Conservation (phyloP, 2,113 vertebrate species). For the Psilopogon haemacephalus region DNA sequence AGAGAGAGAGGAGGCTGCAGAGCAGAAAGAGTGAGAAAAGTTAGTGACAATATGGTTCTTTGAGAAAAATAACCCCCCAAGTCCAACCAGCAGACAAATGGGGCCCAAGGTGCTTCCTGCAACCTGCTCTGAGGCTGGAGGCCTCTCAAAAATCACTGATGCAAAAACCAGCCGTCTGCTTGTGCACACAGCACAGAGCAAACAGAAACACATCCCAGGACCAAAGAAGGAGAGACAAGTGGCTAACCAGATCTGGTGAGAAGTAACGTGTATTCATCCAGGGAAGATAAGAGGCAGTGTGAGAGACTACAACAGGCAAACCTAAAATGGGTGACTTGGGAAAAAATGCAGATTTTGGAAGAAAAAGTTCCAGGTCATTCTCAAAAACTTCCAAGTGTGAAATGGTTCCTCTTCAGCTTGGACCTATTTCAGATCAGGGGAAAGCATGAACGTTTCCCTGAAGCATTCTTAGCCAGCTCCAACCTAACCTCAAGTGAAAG, state of each 20-base stretch:
- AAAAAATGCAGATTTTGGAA: background rate
- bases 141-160: slow-evolving; percentile 19
- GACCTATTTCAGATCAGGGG: background rate
- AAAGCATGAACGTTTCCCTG: background rate
- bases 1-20: background rate
- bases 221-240: background rate
- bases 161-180: slow-evolving; percentile 26
- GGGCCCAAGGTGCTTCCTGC: slow-evolving; percentile 34
- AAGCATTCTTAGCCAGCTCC: background rate
- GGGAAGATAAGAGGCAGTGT: background rate
- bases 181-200: background rate
- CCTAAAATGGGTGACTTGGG: background rate
- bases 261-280: background rate
- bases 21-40: background rate
- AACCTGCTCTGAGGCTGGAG: slow-evolving; percentile 10
- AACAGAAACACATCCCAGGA: background rate
- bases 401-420: background rate
- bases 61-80: slow-evolving; percentile 3
- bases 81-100: background rate
- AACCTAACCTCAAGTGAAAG: background rate
- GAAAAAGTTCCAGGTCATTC: background rate
- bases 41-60: background rate
- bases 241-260: background rate
- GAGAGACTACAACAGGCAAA: background rate
- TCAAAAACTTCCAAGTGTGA: background rate